Conservation (phyloP, 2,113 vertebrate genomes). For the Agapornis roseicollis region DNA sequence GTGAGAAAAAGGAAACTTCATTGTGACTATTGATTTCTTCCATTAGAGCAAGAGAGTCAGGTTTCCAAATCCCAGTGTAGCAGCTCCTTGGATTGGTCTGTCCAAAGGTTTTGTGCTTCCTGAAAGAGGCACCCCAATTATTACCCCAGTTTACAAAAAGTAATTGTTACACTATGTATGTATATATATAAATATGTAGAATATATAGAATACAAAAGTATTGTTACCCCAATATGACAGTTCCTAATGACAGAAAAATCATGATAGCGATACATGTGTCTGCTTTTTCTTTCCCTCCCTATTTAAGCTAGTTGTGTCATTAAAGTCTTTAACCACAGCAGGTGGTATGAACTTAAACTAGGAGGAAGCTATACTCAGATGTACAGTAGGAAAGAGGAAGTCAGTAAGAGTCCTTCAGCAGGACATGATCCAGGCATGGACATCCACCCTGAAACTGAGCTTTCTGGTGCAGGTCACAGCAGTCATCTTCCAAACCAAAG, state of each 20-base stretch:
- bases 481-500: background rate
- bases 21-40: background rate
- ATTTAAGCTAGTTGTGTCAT: background rate
- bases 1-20: background rate
- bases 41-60: background rate
- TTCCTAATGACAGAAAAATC: background rate
- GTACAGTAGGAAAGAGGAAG: background rate
- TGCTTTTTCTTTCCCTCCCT: background rate
- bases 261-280: background rate
- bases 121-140: background rate
- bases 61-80: background rate
- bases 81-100: background rate
- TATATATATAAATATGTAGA: background rate
- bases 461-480: background rate
- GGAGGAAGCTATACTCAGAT: accelerated
- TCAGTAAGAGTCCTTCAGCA: background rate
- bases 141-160: background rate
- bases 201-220: background rate
- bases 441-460: accelerated
- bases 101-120: background rate
- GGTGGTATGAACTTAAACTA: background rate
- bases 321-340: background rate
- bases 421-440: background rate
- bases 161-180: background rate
- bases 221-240: background rate